phyloP scores from a whole-genome alignment of 1,140 invertebrate genomes.

The Atta cephalotes region DNA sequence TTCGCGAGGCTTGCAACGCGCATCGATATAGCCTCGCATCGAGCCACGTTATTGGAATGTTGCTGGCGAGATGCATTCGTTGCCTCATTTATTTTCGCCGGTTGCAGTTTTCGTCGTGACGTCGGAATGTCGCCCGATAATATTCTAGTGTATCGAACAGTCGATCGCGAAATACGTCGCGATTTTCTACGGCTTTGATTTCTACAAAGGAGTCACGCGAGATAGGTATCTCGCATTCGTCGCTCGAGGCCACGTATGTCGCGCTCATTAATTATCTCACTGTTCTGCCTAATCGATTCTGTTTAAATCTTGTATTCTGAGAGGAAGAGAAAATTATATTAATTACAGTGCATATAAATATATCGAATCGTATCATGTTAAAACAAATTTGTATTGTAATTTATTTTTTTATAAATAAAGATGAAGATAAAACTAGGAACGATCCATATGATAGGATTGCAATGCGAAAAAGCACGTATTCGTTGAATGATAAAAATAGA shows the following conservation, averaged over 20 bases:
- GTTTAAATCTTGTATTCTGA: not conserved
- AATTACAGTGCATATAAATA: not conserved
- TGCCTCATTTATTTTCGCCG: constrained; percentile 55
- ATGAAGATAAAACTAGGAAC: not conserved
- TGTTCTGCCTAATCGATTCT: constrained; percentile 35
- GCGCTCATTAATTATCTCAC: constrained; percentile 46
- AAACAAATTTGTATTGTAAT: not conserved
- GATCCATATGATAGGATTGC: not conserved
- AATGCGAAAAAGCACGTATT: not conserved
- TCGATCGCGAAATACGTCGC: constrained; percentile 52
- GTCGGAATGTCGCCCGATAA: constrained; percentile 41
- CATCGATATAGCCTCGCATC: not conserved
- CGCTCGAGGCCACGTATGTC: constrained; percentile 8
- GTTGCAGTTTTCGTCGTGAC: constrained; percentile 25
- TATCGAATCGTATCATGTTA: not conserved
- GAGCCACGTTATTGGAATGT: constrained; percentile 14
- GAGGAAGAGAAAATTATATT: not conserved
- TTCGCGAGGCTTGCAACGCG: not conserved
- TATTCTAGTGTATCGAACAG: constrained; percentile 48
- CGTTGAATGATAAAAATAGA: constrained; percentile 49
- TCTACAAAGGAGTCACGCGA: constrained; percentile 29
- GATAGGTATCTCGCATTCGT: constrained; percentile 9
- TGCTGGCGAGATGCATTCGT: constrained; percentile 27
- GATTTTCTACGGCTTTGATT: constrained; percentile 5
- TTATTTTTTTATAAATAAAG: not conserved